These are phyloP conservation scores for Hyperopisus bebe DNA, from an alignment of 2,113 vertebrate genomes.

Conservation along the genomic window DNA sequence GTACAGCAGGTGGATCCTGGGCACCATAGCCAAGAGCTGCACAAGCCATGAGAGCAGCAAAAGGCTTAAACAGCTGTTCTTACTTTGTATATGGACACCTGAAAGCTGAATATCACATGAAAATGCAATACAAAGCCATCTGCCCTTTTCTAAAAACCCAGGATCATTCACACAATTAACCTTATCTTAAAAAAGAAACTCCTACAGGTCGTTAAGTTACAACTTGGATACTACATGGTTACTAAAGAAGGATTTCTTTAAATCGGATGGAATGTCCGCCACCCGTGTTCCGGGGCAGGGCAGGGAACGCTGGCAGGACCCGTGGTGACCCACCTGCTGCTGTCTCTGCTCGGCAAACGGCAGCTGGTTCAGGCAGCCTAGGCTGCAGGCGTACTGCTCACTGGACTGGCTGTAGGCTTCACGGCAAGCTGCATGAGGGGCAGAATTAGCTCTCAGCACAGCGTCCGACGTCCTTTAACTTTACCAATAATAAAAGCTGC, in stretches of 20 bases:
- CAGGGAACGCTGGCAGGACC: too few relatives aligned
- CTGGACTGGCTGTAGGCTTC: conserved; percentile 85
- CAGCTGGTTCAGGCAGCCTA: conserved; percentile 89
- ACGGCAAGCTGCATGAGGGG: conserved; percentile 69
- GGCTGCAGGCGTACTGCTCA: conserved; percentile 88
- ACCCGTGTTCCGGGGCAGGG: too few relatives aligned
- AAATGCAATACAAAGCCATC: neutral
- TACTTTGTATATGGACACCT: too few relatives aligned
- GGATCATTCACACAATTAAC: neutral
- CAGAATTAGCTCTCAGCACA: neutral
- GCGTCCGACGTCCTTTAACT: too few relatives aligned
- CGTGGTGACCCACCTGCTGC: conserved; percentile 70
- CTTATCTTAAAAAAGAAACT: too few relatives aligned
- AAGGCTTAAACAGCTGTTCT: too few relatives aligned
- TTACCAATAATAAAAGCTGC: too few relatives aligned
- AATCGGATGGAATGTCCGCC: too few relatives aligned
- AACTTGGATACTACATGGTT: too few relatives aligned
- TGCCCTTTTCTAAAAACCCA: neutral
- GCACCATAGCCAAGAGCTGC: conserved; percentile 88
- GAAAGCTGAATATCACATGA: neutral
- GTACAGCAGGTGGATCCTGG: conserved; percentile 87
- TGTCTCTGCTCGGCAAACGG: conserved; percentile 83
- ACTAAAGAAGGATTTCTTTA: too few relatives aligned
- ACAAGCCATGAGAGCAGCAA: neutral
- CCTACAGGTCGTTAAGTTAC: too few relatives aligned